These are phyloP conservation scores for Formicarius rufipectus DNA, from an alignment of 2,113 vertebrate genomes.

Conservation along the genomic window DNA sequence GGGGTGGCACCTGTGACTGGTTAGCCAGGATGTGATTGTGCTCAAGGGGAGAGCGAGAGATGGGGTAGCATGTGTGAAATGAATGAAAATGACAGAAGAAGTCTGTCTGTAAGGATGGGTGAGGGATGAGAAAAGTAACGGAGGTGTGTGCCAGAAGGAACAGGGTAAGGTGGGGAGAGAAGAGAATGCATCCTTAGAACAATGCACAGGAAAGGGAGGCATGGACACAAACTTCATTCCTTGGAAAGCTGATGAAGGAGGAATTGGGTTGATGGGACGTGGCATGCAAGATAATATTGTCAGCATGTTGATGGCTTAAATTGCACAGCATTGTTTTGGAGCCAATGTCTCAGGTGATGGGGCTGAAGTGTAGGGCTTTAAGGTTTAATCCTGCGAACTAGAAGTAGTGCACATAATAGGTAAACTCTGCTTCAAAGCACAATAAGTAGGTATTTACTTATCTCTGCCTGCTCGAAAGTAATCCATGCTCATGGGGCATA, in stretches of 20 bases:
- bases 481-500: not conserved
- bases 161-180: not conserved
- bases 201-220: not conserved
- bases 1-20: not conserved
- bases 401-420: not conserved
- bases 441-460: accelerated
- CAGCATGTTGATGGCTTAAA: not conserved
- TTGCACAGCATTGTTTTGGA: not conserved
- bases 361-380: not conserved
- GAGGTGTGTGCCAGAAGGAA: not conserved
- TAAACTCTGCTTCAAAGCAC: not conserved
- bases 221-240: not conserved
- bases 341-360: not conserved
- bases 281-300: not conserved
- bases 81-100: not conserved
- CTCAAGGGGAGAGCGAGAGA: not conserved
- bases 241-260: not conserved
- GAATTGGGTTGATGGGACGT: not conserved
- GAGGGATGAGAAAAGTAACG: not conserved
- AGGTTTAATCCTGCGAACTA: not conserved
- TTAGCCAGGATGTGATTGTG: not conserved
- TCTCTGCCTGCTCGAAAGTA: not conserved
- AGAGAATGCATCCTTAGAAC: not conserved
- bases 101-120: not conserved
- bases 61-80: not conserved